These are phyloP conservation scores for Semnopithecus entellus DNA, from an alignment of 2,113 vertebrate species.

Conservation along the genomic window DNA sequence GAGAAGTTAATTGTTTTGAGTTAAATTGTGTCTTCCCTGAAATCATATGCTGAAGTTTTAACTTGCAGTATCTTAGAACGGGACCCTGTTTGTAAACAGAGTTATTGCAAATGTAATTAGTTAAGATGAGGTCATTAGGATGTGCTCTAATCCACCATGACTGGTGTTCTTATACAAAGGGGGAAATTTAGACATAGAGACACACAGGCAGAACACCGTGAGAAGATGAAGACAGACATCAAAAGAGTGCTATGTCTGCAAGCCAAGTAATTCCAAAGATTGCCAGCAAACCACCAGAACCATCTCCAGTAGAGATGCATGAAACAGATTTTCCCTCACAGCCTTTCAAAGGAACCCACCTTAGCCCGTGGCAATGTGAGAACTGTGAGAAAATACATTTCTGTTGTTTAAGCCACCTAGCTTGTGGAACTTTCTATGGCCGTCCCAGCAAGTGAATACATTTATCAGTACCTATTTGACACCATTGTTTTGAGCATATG, in stretches of 20 bases:
- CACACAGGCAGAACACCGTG: background rate
- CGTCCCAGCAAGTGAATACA: background rate
- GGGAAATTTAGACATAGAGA: background rate
- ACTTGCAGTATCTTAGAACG: background rate
- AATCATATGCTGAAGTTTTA: background rate
- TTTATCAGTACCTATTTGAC: background rate
- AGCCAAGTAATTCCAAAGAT: background rate
- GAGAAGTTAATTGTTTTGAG: background rate
- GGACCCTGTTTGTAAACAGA: background rate
- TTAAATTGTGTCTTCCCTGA: background rate
- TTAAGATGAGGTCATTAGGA: background rate
- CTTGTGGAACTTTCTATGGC: background rate
- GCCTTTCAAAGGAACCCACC: background rate
- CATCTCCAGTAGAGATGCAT: background rate
- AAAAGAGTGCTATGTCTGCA: background rate
- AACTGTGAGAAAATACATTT: background rate
- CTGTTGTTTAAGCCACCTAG: background rate
- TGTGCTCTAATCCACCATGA: background rate
- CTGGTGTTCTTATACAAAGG: background rate
- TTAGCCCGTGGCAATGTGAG: background rate
- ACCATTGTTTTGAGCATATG: background rate
- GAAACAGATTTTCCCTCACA: background rate
- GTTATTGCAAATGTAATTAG: background rate
- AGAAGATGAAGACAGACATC: background rate
- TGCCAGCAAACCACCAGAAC: background rate